A percentile compares a stretch with the other conserved stretches of the same genome.
phyloP scores from a whole-genome alignment of 2,113 vertebrate species.

The Geococcyx californianus region DNA sequence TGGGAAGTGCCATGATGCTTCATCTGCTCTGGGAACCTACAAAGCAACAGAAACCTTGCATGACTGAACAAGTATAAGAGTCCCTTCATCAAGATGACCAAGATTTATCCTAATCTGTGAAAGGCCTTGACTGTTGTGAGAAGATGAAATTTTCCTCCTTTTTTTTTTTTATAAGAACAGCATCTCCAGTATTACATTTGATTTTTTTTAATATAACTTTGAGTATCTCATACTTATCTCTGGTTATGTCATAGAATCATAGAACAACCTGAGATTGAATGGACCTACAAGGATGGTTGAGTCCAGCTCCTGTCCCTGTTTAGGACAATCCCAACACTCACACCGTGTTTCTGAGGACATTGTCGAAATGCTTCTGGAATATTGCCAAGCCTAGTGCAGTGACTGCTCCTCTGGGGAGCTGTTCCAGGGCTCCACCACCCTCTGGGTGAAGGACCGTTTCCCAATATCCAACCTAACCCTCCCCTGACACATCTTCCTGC shows the following conservation, averaged over 20 bases:
- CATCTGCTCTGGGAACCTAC: not conserved
- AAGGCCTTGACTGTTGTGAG: not conserved
- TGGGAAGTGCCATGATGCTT: not conserved
- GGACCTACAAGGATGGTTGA: too few relatives aligned
- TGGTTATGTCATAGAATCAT: not conserved
- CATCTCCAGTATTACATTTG: not conserved
- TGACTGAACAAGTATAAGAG: not conserved
- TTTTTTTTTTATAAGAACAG: not conserved
- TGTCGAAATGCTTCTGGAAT: too few relatives aligned
- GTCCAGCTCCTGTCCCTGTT: too few relatives aligned
- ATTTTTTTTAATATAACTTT: not conserved
- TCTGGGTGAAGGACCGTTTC: too few relatives aligned
- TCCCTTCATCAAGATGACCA: not conserved
- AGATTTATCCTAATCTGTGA: not conserved
- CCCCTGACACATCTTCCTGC: too few relatives aligned
- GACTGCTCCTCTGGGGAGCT: too few relatives aligned
- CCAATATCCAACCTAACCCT: too few relatives aligned
- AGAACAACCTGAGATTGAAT: too few relatives aligned
- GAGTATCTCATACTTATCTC: not conserved
- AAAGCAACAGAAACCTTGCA: not conserved
- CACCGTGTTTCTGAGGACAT: too few relatives aligned
- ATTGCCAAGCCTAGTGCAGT: too few relatives aligned
- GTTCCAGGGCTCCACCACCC: too few relatives aligned
- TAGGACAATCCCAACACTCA: too few relatives aligned
- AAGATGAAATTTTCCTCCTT: not conserved